Conservation (phyloP, 2,113 vertebrate genomes). For the Muscicapa adusta region DNA sequence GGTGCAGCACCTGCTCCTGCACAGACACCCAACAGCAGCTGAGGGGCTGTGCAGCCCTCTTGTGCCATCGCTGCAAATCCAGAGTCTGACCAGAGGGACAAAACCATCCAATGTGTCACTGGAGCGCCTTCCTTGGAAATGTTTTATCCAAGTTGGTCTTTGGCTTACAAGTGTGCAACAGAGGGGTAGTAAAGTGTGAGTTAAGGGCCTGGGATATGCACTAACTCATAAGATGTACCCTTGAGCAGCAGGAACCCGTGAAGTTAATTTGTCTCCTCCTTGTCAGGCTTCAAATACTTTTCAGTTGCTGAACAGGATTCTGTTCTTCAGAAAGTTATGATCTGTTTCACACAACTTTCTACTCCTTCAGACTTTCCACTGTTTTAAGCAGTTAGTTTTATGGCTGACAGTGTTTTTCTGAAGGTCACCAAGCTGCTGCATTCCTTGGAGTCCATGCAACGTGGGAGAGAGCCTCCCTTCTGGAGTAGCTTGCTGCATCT, state of each 20-base stretch:
- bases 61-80: background rate
- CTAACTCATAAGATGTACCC: background rate
- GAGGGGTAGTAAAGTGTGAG: background rate
- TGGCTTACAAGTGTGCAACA: fast-evolving
- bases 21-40: background rate
- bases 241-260: background rate
- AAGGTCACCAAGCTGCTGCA: background rate
- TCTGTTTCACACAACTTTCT: background rate
- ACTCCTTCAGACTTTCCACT: background rate
- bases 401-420: background rate
- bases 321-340: background rate
- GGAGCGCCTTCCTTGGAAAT: background rate
- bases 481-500: background rate
- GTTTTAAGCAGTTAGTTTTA: background rate
- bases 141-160: background rate
- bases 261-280: background rate
- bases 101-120: background rate
- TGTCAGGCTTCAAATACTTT: background rate
- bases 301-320: background rate
- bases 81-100: background rate
- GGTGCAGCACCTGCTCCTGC: background rate
- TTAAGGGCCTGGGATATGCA: background rate
- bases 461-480: background rate
- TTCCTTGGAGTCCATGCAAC: background rate
- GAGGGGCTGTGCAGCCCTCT: fast-evolving